These are phyloP conservation scores for Porites divaricata DNA, from an alignment of 92 coral and sea anemone species.

Conservation along the genomic window DNA sequence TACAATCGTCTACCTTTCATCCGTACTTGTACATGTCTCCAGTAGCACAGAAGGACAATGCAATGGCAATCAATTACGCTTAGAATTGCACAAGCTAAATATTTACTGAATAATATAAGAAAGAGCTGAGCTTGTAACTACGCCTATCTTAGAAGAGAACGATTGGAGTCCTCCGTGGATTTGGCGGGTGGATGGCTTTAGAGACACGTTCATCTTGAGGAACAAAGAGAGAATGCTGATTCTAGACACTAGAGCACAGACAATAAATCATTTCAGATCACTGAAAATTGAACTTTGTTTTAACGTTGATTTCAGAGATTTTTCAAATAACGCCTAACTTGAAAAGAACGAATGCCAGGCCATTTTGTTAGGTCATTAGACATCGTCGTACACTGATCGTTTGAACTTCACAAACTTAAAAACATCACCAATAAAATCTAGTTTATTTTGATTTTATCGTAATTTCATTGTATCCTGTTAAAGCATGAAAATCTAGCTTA, in stretches of 20 bases:
- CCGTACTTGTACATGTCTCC: conserved; percentile 83
- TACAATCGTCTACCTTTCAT: conserved; percentile 67
- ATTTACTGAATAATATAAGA: neutral
- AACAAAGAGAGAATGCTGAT: neutral
- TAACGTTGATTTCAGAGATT: neutral
- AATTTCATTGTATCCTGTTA: too few species aligned
- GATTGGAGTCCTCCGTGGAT: neutral
- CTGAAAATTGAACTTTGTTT: too few species aligned
- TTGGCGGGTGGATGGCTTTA: neutral
- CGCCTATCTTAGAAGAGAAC: neutral
- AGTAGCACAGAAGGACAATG: conserved; percentile 32
- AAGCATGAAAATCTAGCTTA: too few species aligned
- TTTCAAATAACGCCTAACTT: too few species aligned
- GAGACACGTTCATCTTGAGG: neutral
- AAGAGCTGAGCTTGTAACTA: conserved; percentile 1
- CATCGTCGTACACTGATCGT: too few species aligned
- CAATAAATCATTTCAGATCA: neutral
- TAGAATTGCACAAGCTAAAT: neutral
- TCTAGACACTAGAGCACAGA: neutral
- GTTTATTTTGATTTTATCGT: too few species aligned
- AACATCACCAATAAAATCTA: too few species aligned
- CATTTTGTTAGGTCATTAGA: too few species aligned
- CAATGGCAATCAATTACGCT: conserved; percentile 29
- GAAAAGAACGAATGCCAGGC: too few species aligned
- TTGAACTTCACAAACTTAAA: too few species aligned